Conservation (phyloP, 2,888 invertebrate species). For the Cactoblastis cactorum region DNA sequence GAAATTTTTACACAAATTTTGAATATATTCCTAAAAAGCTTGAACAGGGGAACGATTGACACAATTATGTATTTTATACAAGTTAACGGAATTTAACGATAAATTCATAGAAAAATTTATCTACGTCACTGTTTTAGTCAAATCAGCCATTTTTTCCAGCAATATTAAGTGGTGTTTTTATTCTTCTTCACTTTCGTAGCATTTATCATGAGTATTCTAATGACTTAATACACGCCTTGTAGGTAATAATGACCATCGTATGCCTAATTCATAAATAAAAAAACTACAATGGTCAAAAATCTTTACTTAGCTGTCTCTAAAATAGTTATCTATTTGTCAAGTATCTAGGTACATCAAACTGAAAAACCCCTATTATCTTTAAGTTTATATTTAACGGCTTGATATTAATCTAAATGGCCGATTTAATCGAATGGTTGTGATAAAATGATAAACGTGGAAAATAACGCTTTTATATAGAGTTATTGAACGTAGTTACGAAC, state of each 20-base stretch:
- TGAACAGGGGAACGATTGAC: constrained; percentile 48
- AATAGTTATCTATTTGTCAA: too few relatives aligned
- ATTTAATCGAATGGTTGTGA: background rate
- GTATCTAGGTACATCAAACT: too few relatives aligned
- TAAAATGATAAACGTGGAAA: constrained; percentile 41
- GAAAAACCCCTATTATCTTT: too few relatives aligned
- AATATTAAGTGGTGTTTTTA: background rate
- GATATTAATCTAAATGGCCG: background rate
- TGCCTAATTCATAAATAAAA: too few relatives aligned
- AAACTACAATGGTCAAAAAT: too few relatives aligned
- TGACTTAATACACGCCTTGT: too few relatives aligned
- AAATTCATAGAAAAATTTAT: constrained; percentile 49
- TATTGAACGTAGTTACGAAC: constrained; percentile 46
- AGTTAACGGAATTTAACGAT: constrained; percentile 34
- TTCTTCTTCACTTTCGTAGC: too few relatives aligned
- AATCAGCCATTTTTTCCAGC: background rate
- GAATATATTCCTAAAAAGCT: constrained; percentile 60
- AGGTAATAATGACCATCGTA: too few relatives aligned
- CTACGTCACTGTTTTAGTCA: background rate
- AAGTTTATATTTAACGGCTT: background rate
- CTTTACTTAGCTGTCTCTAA: too few relatives aligned
- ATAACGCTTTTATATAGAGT: constrained; percentile 44
- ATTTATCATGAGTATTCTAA: too few relatives aligned
- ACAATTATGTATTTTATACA: constrained; percentile 32
- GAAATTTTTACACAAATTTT: constrained; percentile 54